Conservation (phyloP, 2,797 vertebrate genomes). For the Molossus molossus region DNA sequence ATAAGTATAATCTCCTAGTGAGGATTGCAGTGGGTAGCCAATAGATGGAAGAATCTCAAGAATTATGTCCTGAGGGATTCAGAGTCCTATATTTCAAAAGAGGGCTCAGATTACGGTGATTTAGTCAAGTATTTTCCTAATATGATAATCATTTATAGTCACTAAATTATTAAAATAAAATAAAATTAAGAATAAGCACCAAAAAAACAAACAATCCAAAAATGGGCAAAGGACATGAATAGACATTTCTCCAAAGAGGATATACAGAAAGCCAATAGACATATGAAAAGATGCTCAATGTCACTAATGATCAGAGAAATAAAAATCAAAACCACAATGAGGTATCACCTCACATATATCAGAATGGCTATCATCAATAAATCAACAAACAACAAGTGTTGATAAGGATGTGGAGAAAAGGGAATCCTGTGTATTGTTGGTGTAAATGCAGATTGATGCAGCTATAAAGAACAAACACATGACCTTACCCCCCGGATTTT, state of each 20-base stretch:
- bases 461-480: no score
- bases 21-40: neutral
- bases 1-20: neutral
- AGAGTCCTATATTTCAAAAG: neutral
- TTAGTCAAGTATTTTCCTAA: slow-evolving; percentile 38
- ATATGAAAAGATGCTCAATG: neutral
- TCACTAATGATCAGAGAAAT: neutral
- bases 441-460: neutral
- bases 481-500: no score
- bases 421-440: neutral
- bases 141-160: neutral
- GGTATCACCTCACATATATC: neutral
- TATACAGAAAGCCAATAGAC: neutral
- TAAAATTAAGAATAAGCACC: slow-evolving; percentile 2
- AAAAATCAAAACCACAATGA: neutral
- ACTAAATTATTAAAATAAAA: slow-evolving; percentile 53
- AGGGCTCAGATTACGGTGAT: neutral
- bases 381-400: neutral
- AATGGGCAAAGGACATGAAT: neutral
- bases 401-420: neutral
- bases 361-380: neutral
- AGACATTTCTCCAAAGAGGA: neutral
- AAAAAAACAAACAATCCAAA: neutral
- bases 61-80: neutral
- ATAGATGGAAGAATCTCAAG: neutral